phyloP scores from a whole-genome alignment of 1,140 invertebrate genomes.

The Macrosteles quadrilineatus region DNA sequence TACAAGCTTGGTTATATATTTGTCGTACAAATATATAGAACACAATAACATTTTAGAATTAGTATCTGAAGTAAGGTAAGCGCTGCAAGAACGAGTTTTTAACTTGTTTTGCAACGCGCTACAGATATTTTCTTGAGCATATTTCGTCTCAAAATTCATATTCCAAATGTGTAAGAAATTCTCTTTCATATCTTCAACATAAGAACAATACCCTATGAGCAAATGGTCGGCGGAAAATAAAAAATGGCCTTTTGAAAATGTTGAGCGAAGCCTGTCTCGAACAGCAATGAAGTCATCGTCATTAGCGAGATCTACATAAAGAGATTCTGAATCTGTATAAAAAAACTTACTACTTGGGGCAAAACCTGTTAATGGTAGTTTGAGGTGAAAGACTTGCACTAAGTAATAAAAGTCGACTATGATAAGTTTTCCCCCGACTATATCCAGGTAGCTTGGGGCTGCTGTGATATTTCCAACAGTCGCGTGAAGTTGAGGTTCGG shows the following conservation, averaged over 20 bases:
- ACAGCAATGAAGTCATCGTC: background rate
- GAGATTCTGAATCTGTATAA: background rate
- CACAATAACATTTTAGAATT: background rate
- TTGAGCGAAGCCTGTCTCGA: background rate
- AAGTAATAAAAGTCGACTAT: conserved; percentile 5
- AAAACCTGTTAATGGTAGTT: background rate
- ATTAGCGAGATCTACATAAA: background rate
- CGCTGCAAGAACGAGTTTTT: background rate
- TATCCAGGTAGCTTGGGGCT: background rate
- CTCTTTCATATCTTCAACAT: conserved; percentile 2
- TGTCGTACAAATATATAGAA: background rate
- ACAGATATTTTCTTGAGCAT: background rate
- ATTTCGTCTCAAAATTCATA: background rate
- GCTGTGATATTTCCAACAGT: background rate
- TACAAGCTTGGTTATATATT: background rate
- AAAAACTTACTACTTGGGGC: conserved; percentile 16
- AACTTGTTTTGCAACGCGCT: conserved; percentile 4
- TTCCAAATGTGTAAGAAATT: conserved; percentile 6
- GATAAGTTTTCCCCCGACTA: conserved; percentile 5
- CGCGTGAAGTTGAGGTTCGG: background rate
- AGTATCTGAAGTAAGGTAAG: background rate
- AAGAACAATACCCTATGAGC: background rate
- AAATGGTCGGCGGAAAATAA: background rate
- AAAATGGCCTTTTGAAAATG: conserved; percentile 1
- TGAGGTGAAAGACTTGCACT: conserved; percentile 13